phyloP scores from a whole-genome alignment of 2,113 vertebrate species.

The Mirounga angustirostris region DNA sequence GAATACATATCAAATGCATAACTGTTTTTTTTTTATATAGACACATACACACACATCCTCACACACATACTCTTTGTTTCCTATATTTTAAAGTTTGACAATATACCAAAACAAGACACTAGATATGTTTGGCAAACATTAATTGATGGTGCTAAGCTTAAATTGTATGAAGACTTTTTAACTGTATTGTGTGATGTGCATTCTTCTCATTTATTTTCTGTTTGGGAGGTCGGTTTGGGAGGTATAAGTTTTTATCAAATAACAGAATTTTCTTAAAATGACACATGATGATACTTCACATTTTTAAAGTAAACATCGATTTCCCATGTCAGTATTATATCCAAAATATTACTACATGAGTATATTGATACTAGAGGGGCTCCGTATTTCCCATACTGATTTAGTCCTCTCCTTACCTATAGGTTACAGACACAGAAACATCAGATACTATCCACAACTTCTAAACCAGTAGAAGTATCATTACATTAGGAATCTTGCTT shows the following conservation, averaged over 20 bases:
- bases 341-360: neutral
- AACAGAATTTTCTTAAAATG: neutral
- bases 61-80: neutral
- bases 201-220: constrained; percentile 8
- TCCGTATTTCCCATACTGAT: neutral
- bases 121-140: neutral
- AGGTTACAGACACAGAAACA: neutral
- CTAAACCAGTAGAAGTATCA: neutral
- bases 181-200: neutral
- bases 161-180: neutral
- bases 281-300: neutral
- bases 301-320: neutral
- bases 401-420: neutral
- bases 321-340: neutral
- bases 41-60: neutral
- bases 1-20: neutral
- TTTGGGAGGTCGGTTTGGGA: neutral
- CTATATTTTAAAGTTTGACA: constrained; percentile 20
- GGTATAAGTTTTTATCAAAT: neutral
- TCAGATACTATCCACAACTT: neutral
- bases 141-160: neutral
- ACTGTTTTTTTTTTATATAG: neutral
- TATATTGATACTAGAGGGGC: neutral
- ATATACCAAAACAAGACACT: neutral
- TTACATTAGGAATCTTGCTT: neutral